phyloP scores from a whole-genome alignment of 2,113 vertebrate genomes.

The Heterotilapia buettikoferi region DNA sequence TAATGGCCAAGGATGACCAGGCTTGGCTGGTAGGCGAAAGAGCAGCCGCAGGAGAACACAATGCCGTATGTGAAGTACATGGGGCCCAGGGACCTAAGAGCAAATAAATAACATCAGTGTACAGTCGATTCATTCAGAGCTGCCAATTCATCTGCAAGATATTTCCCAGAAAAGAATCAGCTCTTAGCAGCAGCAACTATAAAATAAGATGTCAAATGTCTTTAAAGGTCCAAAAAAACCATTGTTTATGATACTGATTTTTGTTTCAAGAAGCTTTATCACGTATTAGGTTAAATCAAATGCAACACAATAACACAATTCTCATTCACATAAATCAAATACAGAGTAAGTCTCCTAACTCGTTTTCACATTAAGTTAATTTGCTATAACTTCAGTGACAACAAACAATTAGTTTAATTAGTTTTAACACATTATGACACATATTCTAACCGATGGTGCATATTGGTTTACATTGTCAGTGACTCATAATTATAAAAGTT shows the following conservation, averaged over 20 bases:
- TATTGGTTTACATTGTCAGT: background rate
- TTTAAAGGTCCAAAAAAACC: background rate
- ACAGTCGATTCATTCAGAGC: background rate
- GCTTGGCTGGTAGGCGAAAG: constrained; percentile 95
- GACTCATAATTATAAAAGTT: background rate
- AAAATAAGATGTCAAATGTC: background rate
- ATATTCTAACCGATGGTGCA: background rate
- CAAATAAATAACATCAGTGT: background rate
- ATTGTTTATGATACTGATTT: background rate
- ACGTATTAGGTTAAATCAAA: background rate
- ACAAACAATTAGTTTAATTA: background rate
- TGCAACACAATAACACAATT: background rate
- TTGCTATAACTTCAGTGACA: background rate
- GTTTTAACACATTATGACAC: background rate
- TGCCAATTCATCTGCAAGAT: background rate
- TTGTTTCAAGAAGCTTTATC: background rate
- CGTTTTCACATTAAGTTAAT: background rate
- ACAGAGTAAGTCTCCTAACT: background rate
- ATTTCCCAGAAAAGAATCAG: background rate
- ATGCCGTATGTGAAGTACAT: constrained; percentile 95
- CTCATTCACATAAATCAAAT: background rate
- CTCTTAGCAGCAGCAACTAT: background rate
- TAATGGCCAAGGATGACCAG: constrained; percentile 95
- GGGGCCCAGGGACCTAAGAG: constrained; percentile 79
- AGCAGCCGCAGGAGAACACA: constrained; percentile 92